Conservation (phyloP, 2,888 invertebrate genomes). For the Cyclophora albipunctata region DNA sequence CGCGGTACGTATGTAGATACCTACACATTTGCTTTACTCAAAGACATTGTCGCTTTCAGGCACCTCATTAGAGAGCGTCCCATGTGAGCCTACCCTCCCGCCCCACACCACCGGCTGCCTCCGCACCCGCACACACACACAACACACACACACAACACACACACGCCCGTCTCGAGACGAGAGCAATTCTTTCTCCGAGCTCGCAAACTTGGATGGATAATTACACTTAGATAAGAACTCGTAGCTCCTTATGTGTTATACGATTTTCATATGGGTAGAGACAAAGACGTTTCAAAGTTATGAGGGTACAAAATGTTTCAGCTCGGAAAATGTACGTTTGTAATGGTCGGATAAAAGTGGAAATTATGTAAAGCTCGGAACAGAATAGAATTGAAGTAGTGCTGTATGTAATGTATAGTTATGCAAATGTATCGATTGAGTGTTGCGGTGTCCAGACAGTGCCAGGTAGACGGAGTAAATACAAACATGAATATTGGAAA, state of each 20-base stretch:
- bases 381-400: too few relatives aligned
- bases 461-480: conserved; percentile 26
- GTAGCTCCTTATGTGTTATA: conserved; percentile 44
- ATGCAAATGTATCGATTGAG: conserved; percentile 3
- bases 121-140: conserved; percentile 34
- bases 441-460: conserved; percentile 18
- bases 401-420: not conserved
- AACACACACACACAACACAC: conserved; percentile 24
- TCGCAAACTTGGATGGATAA: conserved; percentile 71
- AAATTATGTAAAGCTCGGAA: not conserved
- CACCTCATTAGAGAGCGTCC: conserved; percentile 76
- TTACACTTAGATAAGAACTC: conserved; percentile 68
- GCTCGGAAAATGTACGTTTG: too few relatives aligned
- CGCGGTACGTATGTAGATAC: conserved; percentile 54
- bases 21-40: conserved; percentile 73
- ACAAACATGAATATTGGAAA: conserved; percentile 36
- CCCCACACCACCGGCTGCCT: conserved; percentile 18
- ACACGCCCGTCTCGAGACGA: conserved; percentile 38
- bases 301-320: not conserved
- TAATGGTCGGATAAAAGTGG: conserved; percentile 1
- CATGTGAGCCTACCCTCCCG: conserved; percentile 66
- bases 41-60: conserved; percentile 76
- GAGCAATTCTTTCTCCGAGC: conserved; percentile 68
- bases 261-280: conserved; percentile 21
- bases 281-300: conserved; percentile 18